Evolutionary conservation across 2,888 invertebrate species (phyloP).

Genomic region (Diloba caeruleocephala): DNA sequence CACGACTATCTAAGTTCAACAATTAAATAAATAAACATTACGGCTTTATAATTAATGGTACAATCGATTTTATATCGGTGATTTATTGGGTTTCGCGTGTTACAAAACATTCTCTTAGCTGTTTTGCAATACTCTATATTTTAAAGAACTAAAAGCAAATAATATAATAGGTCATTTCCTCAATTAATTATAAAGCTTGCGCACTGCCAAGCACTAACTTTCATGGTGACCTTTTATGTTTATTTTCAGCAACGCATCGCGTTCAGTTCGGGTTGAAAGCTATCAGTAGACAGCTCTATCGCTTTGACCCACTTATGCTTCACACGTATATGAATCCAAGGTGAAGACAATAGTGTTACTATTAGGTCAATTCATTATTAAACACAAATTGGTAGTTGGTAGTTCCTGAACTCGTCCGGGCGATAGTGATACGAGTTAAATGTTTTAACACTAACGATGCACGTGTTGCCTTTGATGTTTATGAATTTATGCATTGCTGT

Average conservation of each 20-base stretch:
- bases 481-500: too few relatives aligned
- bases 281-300: constrained; percentile 66
- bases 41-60: constrained; percentile 15
- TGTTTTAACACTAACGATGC: not conserved
- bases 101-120: constrained; percentile 18
- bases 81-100: constrained; percentile 10
- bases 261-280: constrained; percentile 64
- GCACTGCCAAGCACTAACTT: constrained; percentile 76
- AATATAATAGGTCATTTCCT: constrained; percentile 77
- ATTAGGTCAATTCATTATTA: constrained; percentile 42
- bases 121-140: constrained; percentile 38
- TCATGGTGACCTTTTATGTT: constrained; percentile 81
- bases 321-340: constrained; percentile 59
- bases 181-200: constrained; percentile 77
- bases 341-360: constrained; percentile 56
- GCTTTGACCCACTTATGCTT: constrained; percentile 76
- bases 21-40: constrained; percentile 26
- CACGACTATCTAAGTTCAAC: not conserved
- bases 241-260: constrained; percentile 78
- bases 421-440: constrained; percentile 3
- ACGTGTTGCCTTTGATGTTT: constrained; percentile 1
- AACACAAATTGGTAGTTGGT: constrained; percentile 26
- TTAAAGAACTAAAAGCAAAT: constrained; percentile 52
- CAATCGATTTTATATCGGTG: constrained; percentile 12
- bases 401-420: constrained; percentile 10